Base-by-base conservation (phyloP, 2,113 vertebrate species). In the Carlito syrichta region DNA sequence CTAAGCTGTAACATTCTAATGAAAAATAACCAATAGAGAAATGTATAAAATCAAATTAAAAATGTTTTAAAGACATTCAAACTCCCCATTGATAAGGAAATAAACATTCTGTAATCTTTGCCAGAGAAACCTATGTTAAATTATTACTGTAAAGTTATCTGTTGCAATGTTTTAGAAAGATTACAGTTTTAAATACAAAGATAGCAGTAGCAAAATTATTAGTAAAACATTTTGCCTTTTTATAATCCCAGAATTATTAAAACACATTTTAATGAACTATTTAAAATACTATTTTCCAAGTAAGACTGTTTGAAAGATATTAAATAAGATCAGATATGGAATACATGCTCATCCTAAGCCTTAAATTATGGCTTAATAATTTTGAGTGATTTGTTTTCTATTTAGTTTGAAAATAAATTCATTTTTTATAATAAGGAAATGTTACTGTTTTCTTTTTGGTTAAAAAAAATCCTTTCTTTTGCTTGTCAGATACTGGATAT, bases 401-500 rank as follows among this genome's bases (percentile, higher is more conserved):
- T 38, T 25, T 6, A 58, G 8, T 71, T 89, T 91, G 45, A 66
- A 94, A 94, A 90, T 91, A 58, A 85, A 73, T 83, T 9, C 27
- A 8, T 73, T 73, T 94, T 86, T 79, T 6, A 6, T 20, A 93
- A 85, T 73, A 76, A 54, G 85, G 19, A 85, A 78, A 68, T 73
- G 40, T 13, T 5, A 91, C 58, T 56, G 22, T 97, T 98, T 97
- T 93, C 35, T 86, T 84, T 69, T 85, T 12, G 50, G 48, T 20
- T 88, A 22, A 8, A 27, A 50, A 45, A 22, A 77, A 32, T 66
- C 91, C 89, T 98, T 98, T 99, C 98, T 99, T 99, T 99, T 98
- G 98, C 98, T 97, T 96, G 89, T 98, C 98, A 98, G 95, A 98
- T 98, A 98, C 99, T 98, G 98, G 99, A 98, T 99, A 99, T 98